Evolutionary conservation across 2,888 invertebrate species (phyloP), one percentile per base, ranked within the genome.

Genomic region (Anoncus sp.): DNA sequence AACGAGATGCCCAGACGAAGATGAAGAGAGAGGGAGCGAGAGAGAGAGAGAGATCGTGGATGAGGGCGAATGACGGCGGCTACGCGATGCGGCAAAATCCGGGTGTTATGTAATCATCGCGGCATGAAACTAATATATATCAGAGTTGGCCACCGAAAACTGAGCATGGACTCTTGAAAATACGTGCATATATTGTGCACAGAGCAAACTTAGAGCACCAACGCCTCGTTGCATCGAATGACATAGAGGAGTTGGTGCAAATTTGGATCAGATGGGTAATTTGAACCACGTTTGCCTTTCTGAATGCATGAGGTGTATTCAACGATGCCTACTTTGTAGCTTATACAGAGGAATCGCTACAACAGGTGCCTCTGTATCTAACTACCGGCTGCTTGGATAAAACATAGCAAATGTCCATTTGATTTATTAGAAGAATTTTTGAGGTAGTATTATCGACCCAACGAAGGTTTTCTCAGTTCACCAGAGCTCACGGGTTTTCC

Each of bases 111-210:
- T 85, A 88, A 88, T 86, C 81, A 81, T 77, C 83, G 47, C 45
- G 16, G 60, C 85, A 85, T 85, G 85, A 86, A 87, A 86, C 84
- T 85, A 84, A 87, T 85, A 85, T 45, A 57, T 18, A 85, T 87
- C 83, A 84, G 83, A 83, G 84, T 85, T 83, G 83, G 80, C 81
- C 84, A 81, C 78, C 82, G 60, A 55, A 62, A 75, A 67, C 66
- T 60, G 18, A 57, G 63, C 57, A 57, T 62, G 51, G 49, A 53
- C 51, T 43, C 35, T 70, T 49, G 38, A 22, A 49, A 65, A 35
- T 16, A 22, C 35, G 20, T 38, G 12, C 12, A 38, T 49, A 65
- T 10, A 24, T 47, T 43, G 49, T 49, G n/a, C 57, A 16, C 49
- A 53, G 60, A 60, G 67, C 72, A 77, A 77, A 77, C 60, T 67